phyloP scores from a whole-genome alignment of 2,888 invertebrate genomes.

The Latrodectus hesperus region DNA sequence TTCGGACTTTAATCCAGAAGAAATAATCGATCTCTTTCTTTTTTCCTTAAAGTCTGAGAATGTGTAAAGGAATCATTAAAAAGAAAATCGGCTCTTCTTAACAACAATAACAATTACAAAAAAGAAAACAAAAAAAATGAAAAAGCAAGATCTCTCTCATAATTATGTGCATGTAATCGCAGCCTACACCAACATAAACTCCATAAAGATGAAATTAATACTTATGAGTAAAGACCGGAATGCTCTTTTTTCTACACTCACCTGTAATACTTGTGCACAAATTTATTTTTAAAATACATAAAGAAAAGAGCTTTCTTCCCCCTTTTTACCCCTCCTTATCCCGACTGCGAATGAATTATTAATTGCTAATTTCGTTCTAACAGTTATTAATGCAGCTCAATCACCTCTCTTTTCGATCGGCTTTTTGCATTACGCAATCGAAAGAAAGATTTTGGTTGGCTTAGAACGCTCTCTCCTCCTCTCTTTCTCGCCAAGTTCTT shows the following conservation, averaged over 20 bases:
- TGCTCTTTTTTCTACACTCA: conserved; percentile 30
- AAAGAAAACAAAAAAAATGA: not conserved
- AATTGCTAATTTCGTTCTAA: conserved; percentile 53
- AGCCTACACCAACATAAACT: not conserved
- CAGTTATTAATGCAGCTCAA: conserved; percentile 56
- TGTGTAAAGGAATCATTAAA: too few relatives aligned
- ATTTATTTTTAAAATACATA: too few relatives aligned
- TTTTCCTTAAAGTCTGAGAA: too few relatives aligned
- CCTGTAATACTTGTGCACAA: not conserved
- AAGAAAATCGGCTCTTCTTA: not conserved
- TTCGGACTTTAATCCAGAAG: too few relatives aligned
- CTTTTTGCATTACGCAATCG: conserved; percentile 45
- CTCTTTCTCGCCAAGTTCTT: conserved; percentile 4
- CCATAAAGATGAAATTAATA: conserved; percentile 27
- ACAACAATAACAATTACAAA: not conserved
- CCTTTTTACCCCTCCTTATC: conserved; percentile 12
- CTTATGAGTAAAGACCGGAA: conserved; percentile 27
- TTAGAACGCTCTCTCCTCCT: conserved; percentile 7
- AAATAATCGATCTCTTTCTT: too few relatives aligned
- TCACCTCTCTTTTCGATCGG: conserved; percentile 42
- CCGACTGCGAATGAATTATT: conserved; percentile 55
- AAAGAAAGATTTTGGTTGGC: conserved; percentile 43
- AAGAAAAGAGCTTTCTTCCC: not conserved
- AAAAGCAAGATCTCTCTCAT: not conserved
- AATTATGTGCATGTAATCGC: not conserved